Conservation (phyloP, 2,888 invertebrate species). For the Elegia similella region DNA sequence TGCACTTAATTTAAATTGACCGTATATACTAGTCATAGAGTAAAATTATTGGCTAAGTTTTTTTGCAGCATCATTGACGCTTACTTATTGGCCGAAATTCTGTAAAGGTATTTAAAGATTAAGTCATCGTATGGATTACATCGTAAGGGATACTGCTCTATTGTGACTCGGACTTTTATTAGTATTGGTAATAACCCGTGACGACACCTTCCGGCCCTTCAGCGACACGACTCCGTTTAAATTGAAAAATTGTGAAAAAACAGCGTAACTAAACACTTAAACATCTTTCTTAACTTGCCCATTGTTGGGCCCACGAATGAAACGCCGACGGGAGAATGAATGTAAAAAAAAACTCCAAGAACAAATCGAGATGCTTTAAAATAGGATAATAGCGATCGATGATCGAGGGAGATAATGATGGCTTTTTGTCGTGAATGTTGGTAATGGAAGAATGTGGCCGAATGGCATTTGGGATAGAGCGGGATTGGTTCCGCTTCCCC, state of each 20-base stretch:
- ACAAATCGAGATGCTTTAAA: constrained; percentile 80
- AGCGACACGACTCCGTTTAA: constrained; percentile 73
- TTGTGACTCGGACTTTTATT: constrained; percentile 56
- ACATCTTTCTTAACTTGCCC: constrained; percentile 78
- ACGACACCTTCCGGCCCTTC: constrained; percentile 79
- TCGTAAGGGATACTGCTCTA: constrained; percentile 37
- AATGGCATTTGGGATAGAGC: constrained; percentile 67
- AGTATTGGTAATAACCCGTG: constrained; percentile 71
- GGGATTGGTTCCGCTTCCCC: constrained; percentile 77
- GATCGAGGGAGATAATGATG: constrained; percentile 80
- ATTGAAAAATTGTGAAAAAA: constrained; percentile 79
- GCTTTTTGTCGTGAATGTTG: constrained; percentile 61
- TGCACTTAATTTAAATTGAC: no score
- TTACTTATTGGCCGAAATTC: neutral
- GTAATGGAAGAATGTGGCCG: constrained; percentile 62
- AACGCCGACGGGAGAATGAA: constrained; percentile 71
- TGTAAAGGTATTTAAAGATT: constrained; percentile 14
- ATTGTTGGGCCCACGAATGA: constrained; percentile 73
- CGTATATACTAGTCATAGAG: no score
- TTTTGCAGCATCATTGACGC: neutral
- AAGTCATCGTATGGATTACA: constrained; percentile 34
- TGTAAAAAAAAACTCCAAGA: constrained; percentile 64
- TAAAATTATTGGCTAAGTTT: no score
- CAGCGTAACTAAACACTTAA: constrained; percentile 80
- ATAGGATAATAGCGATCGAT: constrained; percentile 80